Evolutionary conservation across 2,888 invertebrate species (phyloP), one percentile per base, ranked within the genome.

Genomic region (Melanostoma mellinum): DNA sequence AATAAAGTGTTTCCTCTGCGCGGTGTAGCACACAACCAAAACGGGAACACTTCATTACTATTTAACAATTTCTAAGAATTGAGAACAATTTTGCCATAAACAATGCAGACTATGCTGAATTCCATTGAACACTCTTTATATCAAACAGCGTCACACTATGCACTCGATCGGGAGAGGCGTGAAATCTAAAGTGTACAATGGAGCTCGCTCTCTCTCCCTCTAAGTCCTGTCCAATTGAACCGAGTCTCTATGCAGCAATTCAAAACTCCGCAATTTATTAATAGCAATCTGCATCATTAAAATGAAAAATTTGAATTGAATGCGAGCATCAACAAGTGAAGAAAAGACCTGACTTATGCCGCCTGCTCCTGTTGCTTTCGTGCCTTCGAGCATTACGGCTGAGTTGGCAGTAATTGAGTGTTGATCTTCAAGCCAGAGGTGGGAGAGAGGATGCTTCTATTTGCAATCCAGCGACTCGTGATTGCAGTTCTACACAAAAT

Each of bases 251-350:
- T 20, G 20, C 20, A 53, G 52, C 71, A 71, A 80, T 81, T 76
- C 38, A 53, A 9, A 72, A 76, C 76, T 81, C 76, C 67, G 60
- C 71, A 61, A 35, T 71, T 67, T 81, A 81, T 72, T 67, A 76
- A 81, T 81, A 81, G 72, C 48, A 8, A 60, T 9, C 53, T 76
- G 60, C 71, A 76, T 76, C 72, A 81, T 76, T 81, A 55, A 20
- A 60, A 67, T 8, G 44, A 53, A 72, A 53, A 55, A 53, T 55
- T 40, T 55, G 52, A 60, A 50, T 63, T 50, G 53, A 73, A 60
- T 60, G 44, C 52, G 46, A 71, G 55, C 60, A 77, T 52, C 77
- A 72, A 46, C 72, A 65, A 78, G 46, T 61, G 38, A 9, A 20
- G 4, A 48, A n/a, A 38, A 36, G 10, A 20, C 46, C 46, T 46